Evolutionary conservation across 2,888 invertebrate species (phyloP), one percentile per base, ranked within the genome.

Genomic region (Ommatoiulus sabulosus): DNA sequence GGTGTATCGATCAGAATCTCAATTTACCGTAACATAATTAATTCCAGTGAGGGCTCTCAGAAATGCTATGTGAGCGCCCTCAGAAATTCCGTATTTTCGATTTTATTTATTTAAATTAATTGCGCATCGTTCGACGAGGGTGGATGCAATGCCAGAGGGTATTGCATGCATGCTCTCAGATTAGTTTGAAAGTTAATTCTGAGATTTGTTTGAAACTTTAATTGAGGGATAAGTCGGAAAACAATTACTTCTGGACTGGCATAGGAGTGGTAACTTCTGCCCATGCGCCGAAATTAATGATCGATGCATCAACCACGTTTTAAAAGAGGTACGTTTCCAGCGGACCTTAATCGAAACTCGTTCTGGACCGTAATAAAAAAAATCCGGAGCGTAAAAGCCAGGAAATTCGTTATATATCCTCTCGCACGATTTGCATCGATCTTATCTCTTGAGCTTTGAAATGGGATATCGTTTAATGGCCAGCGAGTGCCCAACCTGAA

Each of bases 401-500:
- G 80, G 80, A 80, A 35, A 80, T 80, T 80, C 72, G 80, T 35
- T 35, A 35, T 35, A 35, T 35, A 35, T 80, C 35, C 80, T 24
- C 35, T 35, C 80, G 35, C 80, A 24, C 80, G 24, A 80, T 80
- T 80, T 80, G 12, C 80, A 80, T 80, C 80, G 80, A 80, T 80
- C 12, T 80, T 80, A 80, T 80, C 80, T 80, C 35, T 80, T 7
- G 6, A 24, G 72, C 72, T 24, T 80, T 80, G 10, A 24, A 80
- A 80, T 80, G 24, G 35, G 80, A 35, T 35, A 15, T n/a, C 12
- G 5, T 35, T 35, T 10, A 12, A 35, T 80, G 80, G 15, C 80
- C 80, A 12, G 24, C 24, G 80, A 80, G 24, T 80, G 80, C 7
- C 24, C 80, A 80, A 35, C 80, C 80, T 80, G 80, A 80, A 80